A percentile compares a stretch with the other conserved stretches of the same genome.
Conservation (phyloP, 2,888 invertebrate species). For the Horisme vitalbata region DNA sequence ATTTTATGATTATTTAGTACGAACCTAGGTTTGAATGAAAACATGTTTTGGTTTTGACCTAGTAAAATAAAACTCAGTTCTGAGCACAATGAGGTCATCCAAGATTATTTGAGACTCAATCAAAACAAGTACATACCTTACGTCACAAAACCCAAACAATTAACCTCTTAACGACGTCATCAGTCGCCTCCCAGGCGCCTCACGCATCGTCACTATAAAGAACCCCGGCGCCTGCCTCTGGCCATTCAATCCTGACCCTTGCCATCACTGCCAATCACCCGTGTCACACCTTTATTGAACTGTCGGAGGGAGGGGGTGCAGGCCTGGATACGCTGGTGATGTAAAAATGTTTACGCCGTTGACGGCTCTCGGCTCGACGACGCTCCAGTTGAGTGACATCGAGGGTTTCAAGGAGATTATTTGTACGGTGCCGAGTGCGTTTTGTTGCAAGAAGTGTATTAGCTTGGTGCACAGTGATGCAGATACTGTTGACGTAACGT, state of each 20-base stretch:
- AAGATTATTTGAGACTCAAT: conserved; percentile 3
- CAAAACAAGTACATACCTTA: conserved; percentile 13
- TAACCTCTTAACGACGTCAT: conserved; percentile 45
- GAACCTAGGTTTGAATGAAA: no score
- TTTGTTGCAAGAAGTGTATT: conserved; percentile 10
- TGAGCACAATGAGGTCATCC: neutral
- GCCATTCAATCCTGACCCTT: conserved; percentile 10
- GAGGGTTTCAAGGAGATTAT: conserved; percentile 28
- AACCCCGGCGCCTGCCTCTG: conserved; percentile 41
- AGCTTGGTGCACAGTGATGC: neutral
- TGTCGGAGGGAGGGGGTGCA: conserved; percentile 1
- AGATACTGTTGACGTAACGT: no score
- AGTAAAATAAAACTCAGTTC: no score
- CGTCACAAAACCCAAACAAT: conserved; percentile 32
- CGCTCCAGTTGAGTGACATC: conserved; percentile 40
- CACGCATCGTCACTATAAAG: conserved; percentile 59
- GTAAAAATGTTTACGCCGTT: conserved; percentile 44
- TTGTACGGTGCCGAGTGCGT: conserved; percentile 23
- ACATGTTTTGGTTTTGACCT: no score
- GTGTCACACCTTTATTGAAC: conserved; percentile 16
- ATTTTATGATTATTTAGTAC: no score
- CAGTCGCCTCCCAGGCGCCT: conserved; percentile 49
- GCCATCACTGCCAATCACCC: conserved; percentile 17
- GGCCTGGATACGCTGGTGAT: conserved; percentile 30
- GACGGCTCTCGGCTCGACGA: conserved; percentile 38